Evolutionary conservation across 2,888 invertebrate genomes (phyloP).

Genomic region (Hartigia nigra): DNA sequence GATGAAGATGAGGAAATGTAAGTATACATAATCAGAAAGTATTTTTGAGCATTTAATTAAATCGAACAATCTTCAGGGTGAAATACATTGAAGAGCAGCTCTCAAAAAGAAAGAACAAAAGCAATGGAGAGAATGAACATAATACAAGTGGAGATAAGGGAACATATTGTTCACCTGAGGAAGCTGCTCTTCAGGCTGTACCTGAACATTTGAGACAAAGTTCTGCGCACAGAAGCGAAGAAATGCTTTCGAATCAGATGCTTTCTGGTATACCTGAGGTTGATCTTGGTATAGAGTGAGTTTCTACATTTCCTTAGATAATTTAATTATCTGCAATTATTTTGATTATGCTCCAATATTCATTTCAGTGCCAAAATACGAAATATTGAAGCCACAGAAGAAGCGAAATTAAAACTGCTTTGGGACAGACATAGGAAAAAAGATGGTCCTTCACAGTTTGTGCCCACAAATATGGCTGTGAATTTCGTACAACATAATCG

Average conservation of each 20-base stretch:
- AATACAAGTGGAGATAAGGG: slow-evolving; percentile 64
- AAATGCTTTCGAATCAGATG: slow-evolving; percentile 99
- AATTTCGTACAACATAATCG: slow-evolving; percentile 98
- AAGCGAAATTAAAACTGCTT: slow-evolving; percentile 92
- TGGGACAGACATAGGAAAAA: slow-evolving; percentile 92
- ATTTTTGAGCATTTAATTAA: slow-evolving; percentile 9
- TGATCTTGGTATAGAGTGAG: slow-evolving; percentile 95
- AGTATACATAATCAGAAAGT: slow-evolving; percentile 45
- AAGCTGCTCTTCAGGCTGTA: slow-evolving; percentile 88
- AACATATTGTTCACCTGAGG: slow-evolving; percentile 85
- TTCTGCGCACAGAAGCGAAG: slow-evolving; percentile 90
- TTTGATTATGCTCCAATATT: slow-evolving; percentile 20
- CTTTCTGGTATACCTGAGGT: slow-evolving; percentile 99
- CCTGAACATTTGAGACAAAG: slow-evolving; percentile 90
- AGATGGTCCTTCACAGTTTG: slow-evolving; percentile 93
- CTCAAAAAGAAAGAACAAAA: slow-evolving; percentile 82
- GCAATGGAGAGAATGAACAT: slow-evolving; percentile 61
- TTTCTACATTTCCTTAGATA: slow-evolving; percentile 27
- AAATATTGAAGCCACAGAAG: slow-evolving; percentile 99
- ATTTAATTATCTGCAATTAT: slow-evolving; percentile 13
- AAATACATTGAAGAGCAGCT: slow-evolving; percentile 90
- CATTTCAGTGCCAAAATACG: slow-evolving; percentile 87
- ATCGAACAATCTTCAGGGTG: slow-evolving; percentile 66
- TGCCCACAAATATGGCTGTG: slow-evolving; percentile 97
- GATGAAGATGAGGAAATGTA: slow-evolving; percentile 99